A percentile compares a stretch with the other conserved stretches of the same genome.
These are phyloP conservation scores for Nasua narica DNA, from an alignment of 2,797 vertebrate species.

Conservation along the genomic window DNA sequence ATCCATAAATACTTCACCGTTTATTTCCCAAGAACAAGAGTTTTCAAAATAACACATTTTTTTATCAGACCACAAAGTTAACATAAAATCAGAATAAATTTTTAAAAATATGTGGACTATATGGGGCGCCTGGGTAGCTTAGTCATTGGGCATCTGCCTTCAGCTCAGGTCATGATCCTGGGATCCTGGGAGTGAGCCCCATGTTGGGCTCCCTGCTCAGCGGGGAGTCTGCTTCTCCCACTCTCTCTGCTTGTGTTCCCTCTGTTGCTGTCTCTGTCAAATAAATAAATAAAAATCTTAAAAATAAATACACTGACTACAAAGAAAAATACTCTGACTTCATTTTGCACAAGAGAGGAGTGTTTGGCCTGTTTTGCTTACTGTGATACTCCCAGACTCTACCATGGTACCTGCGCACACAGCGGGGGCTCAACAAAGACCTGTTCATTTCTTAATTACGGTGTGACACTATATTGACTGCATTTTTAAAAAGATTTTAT, in stretches of 20 bases:
- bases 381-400: background rate
- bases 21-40: background rate
- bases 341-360: background rate
- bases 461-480: background rate
- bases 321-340: background rate
- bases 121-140: no score
- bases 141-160: no score
- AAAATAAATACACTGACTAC: background rate
- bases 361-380: background rate
- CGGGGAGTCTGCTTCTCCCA: no score
- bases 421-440: background rate
- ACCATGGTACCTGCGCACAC: background rate
- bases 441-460: background rate
- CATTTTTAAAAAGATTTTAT: background rate
- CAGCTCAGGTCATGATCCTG: no score
- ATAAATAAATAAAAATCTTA: no score
- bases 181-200: no score
- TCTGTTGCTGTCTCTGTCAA: no score
- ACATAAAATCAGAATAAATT: conserved; percentile 11
- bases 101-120: background rate
- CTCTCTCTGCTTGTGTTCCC: no score
- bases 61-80: background rate
- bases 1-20: conserved; percentile 4
- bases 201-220: no score
- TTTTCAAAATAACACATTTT: background rate